phyloP scores from a whole-genome alignment of 2,888 invertebrate species.

The Calameuta idolon region DNA sequence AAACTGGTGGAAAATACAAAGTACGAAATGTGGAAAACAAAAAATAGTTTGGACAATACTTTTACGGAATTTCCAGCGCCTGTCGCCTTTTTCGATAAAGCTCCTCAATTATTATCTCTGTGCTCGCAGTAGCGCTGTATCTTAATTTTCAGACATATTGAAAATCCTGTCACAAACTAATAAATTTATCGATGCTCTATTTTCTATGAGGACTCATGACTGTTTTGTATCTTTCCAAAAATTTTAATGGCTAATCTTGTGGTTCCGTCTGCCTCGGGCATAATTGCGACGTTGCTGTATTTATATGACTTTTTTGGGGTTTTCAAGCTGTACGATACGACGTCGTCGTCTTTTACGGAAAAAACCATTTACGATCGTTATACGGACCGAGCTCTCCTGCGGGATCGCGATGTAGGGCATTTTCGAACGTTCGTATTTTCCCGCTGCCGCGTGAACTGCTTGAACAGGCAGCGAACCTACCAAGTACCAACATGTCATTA shows the following conservation, averaged over 20 bases:
- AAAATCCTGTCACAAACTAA: not conserved
- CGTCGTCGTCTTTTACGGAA: not conserved
- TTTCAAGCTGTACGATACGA: not conserved
- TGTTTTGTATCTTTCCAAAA: not conserved
- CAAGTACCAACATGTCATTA: not conserved
- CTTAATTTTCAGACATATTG: not conserved
- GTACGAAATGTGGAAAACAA: too few species aligned
- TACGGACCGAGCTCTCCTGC: not conserved
- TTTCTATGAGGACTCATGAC: not conserved
- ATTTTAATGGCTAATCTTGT: not conserved
- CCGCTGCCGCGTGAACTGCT: constrained; percentile 22
- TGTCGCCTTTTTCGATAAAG: too few species aligned
- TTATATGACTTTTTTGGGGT: not conserved
- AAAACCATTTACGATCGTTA: not conserved
- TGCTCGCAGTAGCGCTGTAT: not conserved
- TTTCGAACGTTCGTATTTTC: constrained; percentile 33
- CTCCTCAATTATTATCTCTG: too few species aligned
- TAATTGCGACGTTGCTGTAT: not conserved
- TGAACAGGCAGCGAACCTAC: not conserved
- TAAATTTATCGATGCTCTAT: not conserved
- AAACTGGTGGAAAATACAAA: too few species aligned
- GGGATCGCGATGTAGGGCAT: not conserved
- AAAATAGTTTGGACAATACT: too few species aligned
- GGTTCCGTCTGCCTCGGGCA: not conserved
- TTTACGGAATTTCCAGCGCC: too few species aligned